Evolutionary conservation across 2,888 invertebrate species (phyloP).

Genomic region (Cheilosia pagana): DNA sequence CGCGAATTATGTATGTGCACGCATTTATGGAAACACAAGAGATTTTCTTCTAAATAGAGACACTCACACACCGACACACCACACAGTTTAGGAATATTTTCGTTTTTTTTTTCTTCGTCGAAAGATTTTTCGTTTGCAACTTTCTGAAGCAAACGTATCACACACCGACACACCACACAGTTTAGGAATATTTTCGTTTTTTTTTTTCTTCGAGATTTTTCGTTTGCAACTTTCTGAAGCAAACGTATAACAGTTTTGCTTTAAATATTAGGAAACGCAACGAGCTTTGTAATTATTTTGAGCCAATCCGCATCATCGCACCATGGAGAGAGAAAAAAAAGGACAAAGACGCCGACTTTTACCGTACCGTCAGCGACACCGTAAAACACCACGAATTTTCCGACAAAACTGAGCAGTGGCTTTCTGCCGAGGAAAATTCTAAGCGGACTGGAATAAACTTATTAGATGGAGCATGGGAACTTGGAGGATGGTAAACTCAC

Average conservation of each 20-base stretch:
- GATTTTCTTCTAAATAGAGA: slow-evolving; percentile 23
- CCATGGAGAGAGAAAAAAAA: slow-evolving; percentile 9
- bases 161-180: slow-evolving; percentile 17
- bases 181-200: slow-evolving; percentile 1
- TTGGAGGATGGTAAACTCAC: slow-evolving; percentile 28
- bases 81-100: slow-evolving; percentile 6
- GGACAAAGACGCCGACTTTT: slow-evolving; percentile 53
- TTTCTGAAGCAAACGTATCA: neutral
- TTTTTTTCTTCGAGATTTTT: neutral
- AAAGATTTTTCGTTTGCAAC: slow-evolving; percentile 8
- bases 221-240: neutral
- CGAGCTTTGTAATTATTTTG: slow-evolving; percentile 9
- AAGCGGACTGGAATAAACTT: slow-evolving; percentile 16
- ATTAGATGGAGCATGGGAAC: neutral
- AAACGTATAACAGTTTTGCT: slow-evolving; percentile 20
- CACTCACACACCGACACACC: slow-evolving; percentile 14
- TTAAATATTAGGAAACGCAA: neutral
- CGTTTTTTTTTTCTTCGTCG: neutral
- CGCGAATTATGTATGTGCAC: neutral
- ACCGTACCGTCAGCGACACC: slow-evolving; percentile 27
- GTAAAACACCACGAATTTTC: slow-evolving; percentile 52
- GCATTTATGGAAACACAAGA: slow-evolving; percentile 30
- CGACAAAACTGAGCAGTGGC: slow-evolving; percentile 50
- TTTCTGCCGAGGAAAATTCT: slow-evolving; percentile 22
- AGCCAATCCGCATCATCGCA: slow-evolving; percentile 32